These are phyloP conservation scores for Drosophila hamatofila DNA, from an alignment of 2,888 invertebrate genomes.

Conservation along the genomic window DNA sequence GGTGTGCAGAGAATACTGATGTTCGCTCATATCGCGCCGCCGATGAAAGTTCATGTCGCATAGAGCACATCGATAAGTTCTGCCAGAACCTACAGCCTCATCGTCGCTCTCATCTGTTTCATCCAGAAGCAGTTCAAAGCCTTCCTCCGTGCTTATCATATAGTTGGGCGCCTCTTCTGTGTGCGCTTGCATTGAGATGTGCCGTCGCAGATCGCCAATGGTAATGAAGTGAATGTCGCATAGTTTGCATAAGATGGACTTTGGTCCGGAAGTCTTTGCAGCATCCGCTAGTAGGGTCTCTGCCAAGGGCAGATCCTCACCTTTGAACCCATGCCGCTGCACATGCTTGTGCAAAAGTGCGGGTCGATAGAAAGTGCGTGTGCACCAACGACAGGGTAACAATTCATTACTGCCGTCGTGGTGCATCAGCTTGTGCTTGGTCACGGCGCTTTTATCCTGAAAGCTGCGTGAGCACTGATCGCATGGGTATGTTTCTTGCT, in stretches of 20 bases:
- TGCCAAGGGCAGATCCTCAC: constrained; percentile 67
- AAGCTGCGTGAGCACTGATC: constrained; percentile 72
- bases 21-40: constrained; percentile 80
- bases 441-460: constrained; percentile 77
- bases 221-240: constrained; percentile 74
- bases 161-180: constrained; percentile 60
- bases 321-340: constrained; percentile 73
- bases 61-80: constrained; percentile 75
- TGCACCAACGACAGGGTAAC: constrained; percentile 82
- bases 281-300: constrained; percentile 74
- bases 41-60: constrained; percentile 79
- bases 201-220: constrained; percentile 67
- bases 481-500: constrained; percentile 71
- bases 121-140: constrained; percentile 83
- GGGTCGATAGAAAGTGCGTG: constrained; percentile 78
- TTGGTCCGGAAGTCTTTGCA: constrained; percentile 75
- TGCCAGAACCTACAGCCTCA: constrained; percentile 30
- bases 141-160: constrained; percentile 82
- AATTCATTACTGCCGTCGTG: constrained; percentile 72
- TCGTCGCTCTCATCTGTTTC: constrained; percentile 84
- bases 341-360: constrained; percentile 80
- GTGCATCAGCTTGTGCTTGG: constrained; percentile 73
- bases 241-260: constrained; percentile 77
- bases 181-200: constrained; percentile 62
- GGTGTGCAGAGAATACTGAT: constrained; percentile 81